Conservation (phyloP, 2,113 vertebrate genomes). For the Chaetodon auriga region DNA sequence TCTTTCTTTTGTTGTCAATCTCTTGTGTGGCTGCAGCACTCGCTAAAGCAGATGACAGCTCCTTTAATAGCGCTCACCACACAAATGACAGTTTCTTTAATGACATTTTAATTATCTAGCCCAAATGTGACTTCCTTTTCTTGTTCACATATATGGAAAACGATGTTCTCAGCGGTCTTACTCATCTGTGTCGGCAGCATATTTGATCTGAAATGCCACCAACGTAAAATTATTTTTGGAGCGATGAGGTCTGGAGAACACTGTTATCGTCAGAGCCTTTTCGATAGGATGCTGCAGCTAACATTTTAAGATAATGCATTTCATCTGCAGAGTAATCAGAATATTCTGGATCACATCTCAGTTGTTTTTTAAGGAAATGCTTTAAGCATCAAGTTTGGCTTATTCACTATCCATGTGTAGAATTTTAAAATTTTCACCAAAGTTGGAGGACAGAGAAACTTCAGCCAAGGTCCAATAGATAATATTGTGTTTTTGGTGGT, state of each 20-base stretch:
- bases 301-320: not conserved
- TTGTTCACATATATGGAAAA: conserved; percentile 27
- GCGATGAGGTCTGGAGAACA: not conserved
- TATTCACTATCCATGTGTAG: not conserved
- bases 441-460: not conserved
- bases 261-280: not conserved
- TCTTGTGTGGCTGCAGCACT: conserved; percentile 39
- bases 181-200: conserved; percentile 36
- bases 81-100: conserved; percentile 68
- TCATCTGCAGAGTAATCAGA: not conserved
- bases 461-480: not conserved
- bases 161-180: conserved; percentile 14
- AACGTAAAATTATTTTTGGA: conserved; percentile 23
- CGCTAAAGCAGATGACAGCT: conserved; percentile 63
- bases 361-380: not conserved
- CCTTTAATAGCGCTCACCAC: conserved; percentile 67
- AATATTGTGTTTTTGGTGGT: not conserved
- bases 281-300: not conserved
- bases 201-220: conserved; percentile 15
- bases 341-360: not conserved
- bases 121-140: conserved; percentile 53
- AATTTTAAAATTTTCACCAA: not conserved
- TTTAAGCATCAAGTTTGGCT: not conserved
- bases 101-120: conserved; percentile 63
- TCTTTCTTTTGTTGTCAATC: conserved; percentile 63